Percentiles rank a stretch among this genome's conserved stretches.
These are phyloP conservation scores for Coremacera marginata DNA, from an alignment of 2,888 invertebrate genomes.

Conservation along the genomic window DNA sequence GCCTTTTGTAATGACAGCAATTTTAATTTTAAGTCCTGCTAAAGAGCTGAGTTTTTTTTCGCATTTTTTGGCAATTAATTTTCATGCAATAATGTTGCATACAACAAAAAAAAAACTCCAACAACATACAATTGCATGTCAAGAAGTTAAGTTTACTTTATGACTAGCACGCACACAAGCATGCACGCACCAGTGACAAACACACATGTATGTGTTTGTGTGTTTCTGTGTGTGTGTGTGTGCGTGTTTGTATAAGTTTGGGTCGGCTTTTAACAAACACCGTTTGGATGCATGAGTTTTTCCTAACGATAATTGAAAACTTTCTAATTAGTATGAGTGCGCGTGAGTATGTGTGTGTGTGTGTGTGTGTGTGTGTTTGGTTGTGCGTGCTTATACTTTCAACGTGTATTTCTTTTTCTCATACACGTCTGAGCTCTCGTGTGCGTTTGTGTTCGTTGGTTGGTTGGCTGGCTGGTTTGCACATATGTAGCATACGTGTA, in stretches of 20 bases:
- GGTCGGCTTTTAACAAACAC: conserved; percentile 11
- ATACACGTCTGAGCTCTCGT: not conserved
- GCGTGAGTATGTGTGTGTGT: not conserved
- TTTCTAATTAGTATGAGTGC: conserved; percentile 32
- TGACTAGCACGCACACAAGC: conserved; percentile 16
- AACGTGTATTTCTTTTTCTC: not conserved
- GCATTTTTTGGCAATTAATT: conserved; percentile 8
- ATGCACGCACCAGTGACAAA: not conserved
- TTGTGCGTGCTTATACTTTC: not conserved
- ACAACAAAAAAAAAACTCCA: not conserved
- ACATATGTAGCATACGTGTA: too few species aligned
- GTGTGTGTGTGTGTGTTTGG: not conserved
- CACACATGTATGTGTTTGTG: not conserved
- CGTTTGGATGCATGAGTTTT: conserved; percentile 22
- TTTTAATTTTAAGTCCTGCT: too few species aligned
- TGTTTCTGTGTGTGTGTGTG: not conserved
- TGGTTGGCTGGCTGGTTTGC: too few species aligned
- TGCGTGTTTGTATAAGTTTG: not conserved
- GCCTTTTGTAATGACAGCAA: too few species aligned
- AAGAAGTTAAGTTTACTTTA: conserved; percentile 39
- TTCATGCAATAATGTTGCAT: not conserved
- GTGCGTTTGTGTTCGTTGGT: not conserved
- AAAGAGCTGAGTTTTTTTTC: too few species aligned
- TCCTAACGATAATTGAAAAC: conserved; percentile 28
- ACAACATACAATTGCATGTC: not conserved